Evolutionary conservation across 2,888 invertebrate genomes (phyloP), one percentile per base, ranked within the genome.

Genomic region (Disparrhopalites patrizii): DNA sequence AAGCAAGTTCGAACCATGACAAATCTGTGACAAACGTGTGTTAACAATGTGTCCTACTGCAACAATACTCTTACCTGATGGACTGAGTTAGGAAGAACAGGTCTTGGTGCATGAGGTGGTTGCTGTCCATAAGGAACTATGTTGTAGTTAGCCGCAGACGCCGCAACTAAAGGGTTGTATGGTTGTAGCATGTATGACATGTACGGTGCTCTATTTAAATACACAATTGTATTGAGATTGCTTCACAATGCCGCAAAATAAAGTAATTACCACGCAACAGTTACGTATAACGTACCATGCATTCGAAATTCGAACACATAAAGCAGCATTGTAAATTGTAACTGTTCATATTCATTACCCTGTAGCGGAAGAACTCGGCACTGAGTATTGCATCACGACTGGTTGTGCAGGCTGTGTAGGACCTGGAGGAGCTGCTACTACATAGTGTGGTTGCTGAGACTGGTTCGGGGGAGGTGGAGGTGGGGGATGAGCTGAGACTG

Each of bases 311-410:
- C n/a, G n/a, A n/a, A n/a, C n/a, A n/a, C n/a, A n/a, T n/a, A n/a
- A n/a, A n/a, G n/a, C n/a, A n/a, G n/a, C n/a, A n/a, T n/a, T n/a
- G n/a, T n/a, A n/a, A n/a, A n/a, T 18, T 5, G 15, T 54, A 30
- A 54, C 3, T 27, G 27, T 54, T 15, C 38, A 36, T 47, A 18
- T 23, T 18, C 7, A 20, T 52, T 38, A 63, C 63, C 28, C 28
- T 15, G 62, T 23, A 25, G 65, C 43, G 7, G 65, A 57, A 33
- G 65, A 58, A 3, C 57, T 65, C 50, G 65, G 65, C 56, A 65
- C 65, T 31, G 65, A 65, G 58, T 65, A 65, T 65, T 65, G 65
- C 65, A 65, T 65, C 58, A 65, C 36, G 20, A 65, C 65, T 47
- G 30, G 65, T 40, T 65, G 65, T 28, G 30, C 15, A 33, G 54